A percentile compares a stretch with the other conserved stretches of the same genome.
phyloP scores from a whole-genome alignment of 2,888 invertebrate genomes.

The Cheilosia soror region DNA sequence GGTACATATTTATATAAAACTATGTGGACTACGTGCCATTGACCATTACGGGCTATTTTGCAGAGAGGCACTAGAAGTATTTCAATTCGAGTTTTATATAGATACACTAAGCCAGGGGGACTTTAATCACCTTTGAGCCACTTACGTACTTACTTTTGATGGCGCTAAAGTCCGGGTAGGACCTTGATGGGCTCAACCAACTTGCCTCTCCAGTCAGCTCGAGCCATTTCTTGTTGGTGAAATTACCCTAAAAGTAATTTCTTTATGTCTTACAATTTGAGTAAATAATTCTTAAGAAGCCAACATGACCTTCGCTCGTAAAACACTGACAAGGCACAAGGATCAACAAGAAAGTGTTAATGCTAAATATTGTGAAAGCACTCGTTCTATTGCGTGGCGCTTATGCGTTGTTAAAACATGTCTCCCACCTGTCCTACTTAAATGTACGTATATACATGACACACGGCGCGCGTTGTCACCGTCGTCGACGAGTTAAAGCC shows the following conservation, averaged over 20 bases:
- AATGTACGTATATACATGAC: background rate
- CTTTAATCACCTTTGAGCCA: no score
- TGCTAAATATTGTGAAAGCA: slow-evolving; percentile 45
- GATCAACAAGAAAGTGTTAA: slow-evolving; percentile 56
- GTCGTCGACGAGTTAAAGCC: slow-evolving; percentile 36
- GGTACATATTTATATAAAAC: slow-evolving; percentile 25
- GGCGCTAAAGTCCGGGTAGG: no score
- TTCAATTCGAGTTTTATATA: no score
- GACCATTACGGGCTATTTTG: background rate
- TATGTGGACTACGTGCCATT: slow-evolving; percentile 14
- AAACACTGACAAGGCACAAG: slow-evolving; percentile 23
- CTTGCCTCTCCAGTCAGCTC: background rate
- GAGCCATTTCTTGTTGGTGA: slow-evolving; percentile 19
- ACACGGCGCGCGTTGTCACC: slow-evolving; percentile 1
- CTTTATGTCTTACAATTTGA: slow-evolving; percentile 60
- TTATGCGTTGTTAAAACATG: slow-evolving; percentile 35
- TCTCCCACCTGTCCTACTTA: slow-evolving; percentile 16
- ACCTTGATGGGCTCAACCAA: no score
- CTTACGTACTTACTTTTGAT: no score
- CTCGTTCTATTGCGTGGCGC: slow-evolving; percentile 1
- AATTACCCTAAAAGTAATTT: slow-evolving; percentile 35
- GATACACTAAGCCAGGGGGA: no score
- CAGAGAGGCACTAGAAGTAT: background rate
- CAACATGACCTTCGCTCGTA: slow-evolving; percentile 68
- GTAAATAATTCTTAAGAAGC: slow-evolving; percentile 43